Percentiles rank a stretch among this genome's conserved stretches.
Evolutionary conservation across 2,113 vertebrate species (phyloP).

Genomic region (Thymallus thymallus): DNA sequence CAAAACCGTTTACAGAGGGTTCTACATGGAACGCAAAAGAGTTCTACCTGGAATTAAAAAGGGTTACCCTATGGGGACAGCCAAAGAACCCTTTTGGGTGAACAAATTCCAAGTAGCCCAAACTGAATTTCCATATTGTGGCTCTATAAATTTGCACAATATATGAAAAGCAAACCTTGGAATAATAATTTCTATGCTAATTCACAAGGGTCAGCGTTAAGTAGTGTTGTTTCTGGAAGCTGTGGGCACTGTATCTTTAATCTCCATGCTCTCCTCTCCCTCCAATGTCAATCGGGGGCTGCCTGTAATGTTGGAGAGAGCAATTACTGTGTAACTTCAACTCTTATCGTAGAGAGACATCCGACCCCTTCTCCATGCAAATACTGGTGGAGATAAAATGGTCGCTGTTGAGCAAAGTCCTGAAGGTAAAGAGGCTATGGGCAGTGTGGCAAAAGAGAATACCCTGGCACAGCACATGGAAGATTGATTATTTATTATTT

Average conservation of each 20-base stretch:
- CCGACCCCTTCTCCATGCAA: slow-evolving; percentile 43
- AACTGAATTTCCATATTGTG: slow-evolving; percentile 34
- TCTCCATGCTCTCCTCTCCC: slow-evolving; percentile 35
- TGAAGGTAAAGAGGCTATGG: slow-evolving; percentile 47
- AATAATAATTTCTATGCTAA: slow-evolving; percentile 33
- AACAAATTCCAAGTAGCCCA: no score
- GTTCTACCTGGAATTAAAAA: no score
- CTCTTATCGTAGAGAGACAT: slow-evolving; percentile 55
- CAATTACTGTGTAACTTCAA: slow-evolving; percentile 59
- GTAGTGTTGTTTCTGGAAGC: slow-evolving; percentile 3
- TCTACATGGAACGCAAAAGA: no score
- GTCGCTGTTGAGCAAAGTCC: slow-evolving; percentile 47
- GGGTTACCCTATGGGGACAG: no score
- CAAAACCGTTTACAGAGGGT: no score
- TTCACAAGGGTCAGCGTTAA: slow-evolving; percentile 21
- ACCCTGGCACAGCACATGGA: slow-evolving; percentile 47
- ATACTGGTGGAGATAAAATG: slow-evolving; percentile 43
- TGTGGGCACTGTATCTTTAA: slow-evolving; percentile 50
- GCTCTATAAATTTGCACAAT: slow-evolving; percentile 34
- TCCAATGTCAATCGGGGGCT: slow-evolving; percentile 53
- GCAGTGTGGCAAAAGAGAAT: slow-evolving; percentile 47
- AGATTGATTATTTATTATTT: slow-evolving; percentile 20
- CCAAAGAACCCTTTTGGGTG: neutral
- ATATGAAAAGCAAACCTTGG: slow-evolving; percentile 30
- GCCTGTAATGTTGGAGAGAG: slow-evolving; percentile 40